A percentile compares a stretch with the other conserved stretches of the same genome.
phyloP scores from a whole-genome alignment of 2,113 vertebrate species.

The Heptranchias perlo region DNA sequence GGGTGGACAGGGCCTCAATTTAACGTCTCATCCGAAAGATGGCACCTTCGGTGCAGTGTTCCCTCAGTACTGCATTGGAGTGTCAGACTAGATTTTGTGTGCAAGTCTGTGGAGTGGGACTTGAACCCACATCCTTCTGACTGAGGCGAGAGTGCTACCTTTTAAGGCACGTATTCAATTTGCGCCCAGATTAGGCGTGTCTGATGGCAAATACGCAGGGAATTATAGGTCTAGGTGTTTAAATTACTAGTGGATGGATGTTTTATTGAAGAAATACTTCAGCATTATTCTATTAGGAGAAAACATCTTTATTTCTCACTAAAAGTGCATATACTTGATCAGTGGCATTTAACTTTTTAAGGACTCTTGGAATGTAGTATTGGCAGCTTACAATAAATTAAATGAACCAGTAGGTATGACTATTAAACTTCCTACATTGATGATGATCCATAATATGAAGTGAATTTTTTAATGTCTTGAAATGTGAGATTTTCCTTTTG shows the following conservation, averaged over 20 bases:
- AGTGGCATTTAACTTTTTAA: neutral
- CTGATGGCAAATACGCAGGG: too few species aligned
- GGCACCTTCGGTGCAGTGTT: too few species aligned
- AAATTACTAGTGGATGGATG: too few species aligned
- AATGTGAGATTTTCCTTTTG: constrained; percentile 11
- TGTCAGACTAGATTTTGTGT: neutral
- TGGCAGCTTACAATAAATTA: neutral
- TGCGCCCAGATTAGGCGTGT: neutral
- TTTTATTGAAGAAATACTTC: too few species aligned
- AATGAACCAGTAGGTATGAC: neutral
- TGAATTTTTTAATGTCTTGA: neutral
- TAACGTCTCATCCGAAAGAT: too few species aligned
- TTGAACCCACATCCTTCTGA: neutral
- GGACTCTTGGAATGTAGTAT: too few species aligned
- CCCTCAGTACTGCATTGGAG: too few species aligned
- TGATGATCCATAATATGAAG: neutral
- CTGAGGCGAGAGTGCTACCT: neutral
- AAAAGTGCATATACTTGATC: neutral
- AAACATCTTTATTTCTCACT: neutral
- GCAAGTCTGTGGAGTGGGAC: neutral
- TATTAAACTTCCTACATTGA: neutral
- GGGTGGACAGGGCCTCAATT: too few species aligned
- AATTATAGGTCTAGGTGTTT: too few species aligned
- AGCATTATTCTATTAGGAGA: neutral
- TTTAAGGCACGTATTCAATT: neutral